Evolutionary conservation across 2,888 invertebrate genomes (phyloP).

Genomic region (Stenotaenia linearis): DNA sequence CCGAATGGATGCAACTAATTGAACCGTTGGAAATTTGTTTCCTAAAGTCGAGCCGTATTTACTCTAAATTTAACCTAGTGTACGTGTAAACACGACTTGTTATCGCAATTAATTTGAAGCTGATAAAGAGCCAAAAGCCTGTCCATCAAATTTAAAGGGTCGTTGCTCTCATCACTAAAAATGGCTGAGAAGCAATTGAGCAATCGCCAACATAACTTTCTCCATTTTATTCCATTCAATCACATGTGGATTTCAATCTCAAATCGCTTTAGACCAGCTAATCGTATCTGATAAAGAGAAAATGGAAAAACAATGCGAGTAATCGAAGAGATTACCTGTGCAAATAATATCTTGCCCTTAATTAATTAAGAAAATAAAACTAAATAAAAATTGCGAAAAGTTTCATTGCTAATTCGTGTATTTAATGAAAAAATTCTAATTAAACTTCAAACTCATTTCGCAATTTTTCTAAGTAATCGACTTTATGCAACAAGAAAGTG

Average conservation of each 20-base stretch:
- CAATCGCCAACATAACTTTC: not conserved
- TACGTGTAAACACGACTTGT: conserved; percentile 19
- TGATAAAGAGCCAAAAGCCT: conserved; percentile 18
- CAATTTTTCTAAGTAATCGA: too few relatives aligned
- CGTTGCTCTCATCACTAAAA: conserved; percentile 7
- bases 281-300: not conserved
- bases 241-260: not conserved
- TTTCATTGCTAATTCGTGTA: too few relatives aligned
- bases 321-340: not conserved
- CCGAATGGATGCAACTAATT: not conserved
- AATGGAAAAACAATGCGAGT: not conserved
- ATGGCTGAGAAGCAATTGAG: conserved; percentile 12
- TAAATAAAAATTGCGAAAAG: too few relatives aligned
- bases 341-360: not conserved
- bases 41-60: not conserved
- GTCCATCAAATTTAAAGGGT: conserved; percentile 17
- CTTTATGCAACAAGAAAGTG: too few relatives aligned
- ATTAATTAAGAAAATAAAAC: too few relatives aligned
- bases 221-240: not conserved
- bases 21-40: not conserved
- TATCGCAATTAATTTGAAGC: not conserved
- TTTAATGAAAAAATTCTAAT: too few relatives aligned
- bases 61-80: conserved; percentile 12
- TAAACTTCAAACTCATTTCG: too few relatives aligned
- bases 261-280: not conserved